These are phyloP conservation scores for Scomber japonicus DNA, from an alignment of 2,113 vertebrate genomes.

Conservation along the genomic window DNA sequence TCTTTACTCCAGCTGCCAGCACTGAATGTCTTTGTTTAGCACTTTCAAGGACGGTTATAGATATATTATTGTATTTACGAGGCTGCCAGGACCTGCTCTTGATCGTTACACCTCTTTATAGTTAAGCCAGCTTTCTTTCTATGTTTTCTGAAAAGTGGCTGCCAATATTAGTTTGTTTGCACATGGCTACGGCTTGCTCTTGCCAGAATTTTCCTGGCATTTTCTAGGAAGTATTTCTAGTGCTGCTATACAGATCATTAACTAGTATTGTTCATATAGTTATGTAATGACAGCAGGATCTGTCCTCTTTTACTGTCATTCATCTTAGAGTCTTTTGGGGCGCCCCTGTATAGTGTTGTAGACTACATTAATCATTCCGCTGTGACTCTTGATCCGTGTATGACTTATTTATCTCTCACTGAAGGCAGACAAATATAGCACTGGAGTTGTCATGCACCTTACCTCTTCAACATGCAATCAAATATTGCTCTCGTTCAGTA, in stretches of 20 bases:
- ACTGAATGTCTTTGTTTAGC: conserved; percentile 16
- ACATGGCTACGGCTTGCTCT: neutral
- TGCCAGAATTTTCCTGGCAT: neutral
- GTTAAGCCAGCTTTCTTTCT: conserved; percentile 1
- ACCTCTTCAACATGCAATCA: neutral
- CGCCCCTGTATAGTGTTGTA: too few relatives aligned
- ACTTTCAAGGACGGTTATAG: conserved; percentile 22
- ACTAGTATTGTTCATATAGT: neutral
- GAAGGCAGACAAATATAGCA: neutral
- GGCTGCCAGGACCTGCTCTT: conserved; percentile 15
- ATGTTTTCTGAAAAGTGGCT: neutral
- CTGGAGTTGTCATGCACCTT: neutral
- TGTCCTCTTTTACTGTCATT: neutral
- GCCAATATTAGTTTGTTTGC: conserved; percentile 6
- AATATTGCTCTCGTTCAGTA: conserved; percentile 14
- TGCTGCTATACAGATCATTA: neutral
- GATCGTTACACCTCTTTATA: conserved; percentile 17
- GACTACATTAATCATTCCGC: neutral
- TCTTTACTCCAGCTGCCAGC: conserved; percentile 11
- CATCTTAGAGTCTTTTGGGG: too few relatives aligned
- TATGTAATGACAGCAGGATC: neutral
- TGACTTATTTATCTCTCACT: neutral
- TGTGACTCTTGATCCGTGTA: neutral
- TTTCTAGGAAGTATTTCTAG: neutral
- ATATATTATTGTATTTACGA: conserved; percentile 10